These are phyloP conservation scores for Siniperca chuatsi DNA, from an alignment of 2,113 vertebrate genomes.

Conservation along the genomic window DNA sequence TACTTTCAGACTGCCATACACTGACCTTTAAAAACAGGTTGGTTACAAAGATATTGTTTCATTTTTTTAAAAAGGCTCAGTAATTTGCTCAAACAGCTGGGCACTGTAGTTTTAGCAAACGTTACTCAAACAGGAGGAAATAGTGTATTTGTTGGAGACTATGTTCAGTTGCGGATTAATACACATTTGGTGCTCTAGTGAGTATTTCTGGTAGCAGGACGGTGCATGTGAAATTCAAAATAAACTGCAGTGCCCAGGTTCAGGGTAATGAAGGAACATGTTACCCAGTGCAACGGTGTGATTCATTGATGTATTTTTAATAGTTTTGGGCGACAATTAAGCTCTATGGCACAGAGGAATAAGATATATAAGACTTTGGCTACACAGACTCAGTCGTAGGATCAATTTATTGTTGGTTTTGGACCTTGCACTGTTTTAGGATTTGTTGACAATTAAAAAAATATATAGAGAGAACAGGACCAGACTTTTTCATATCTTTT, in stretches of 20 bases:
- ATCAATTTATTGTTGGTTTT: neutral
- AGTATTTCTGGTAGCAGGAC: neutral
- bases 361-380: neutral
- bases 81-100: neutral
- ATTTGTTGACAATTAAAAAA: neutral
- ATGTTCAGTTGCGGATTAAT: neutral
- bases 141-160: neutral
- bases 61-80: neutral
- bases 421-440: neutral
- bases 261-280: too few relatives aligned
- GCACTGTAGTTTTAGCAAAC: neutral
- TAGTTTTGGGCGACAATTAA: neutral
- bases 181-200: neutral
- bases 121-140: neutral
- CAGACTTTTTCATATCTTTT: neutral
- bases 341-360: neutral
- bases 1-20: neutral
- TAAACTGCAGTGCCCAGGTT: neutral
- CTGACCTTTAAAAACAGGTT: neutral
- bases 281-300: neutral
- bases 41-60: neutral
- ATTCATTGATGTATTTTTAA: neutral
- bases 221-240: neutral
- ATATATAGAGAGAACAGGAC: neutral
- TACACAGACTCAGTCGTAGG: neutral